Base-by-base conservation (phyloP, 2,113 vertebrate species). In the Atractosteus spatula region DNA sequence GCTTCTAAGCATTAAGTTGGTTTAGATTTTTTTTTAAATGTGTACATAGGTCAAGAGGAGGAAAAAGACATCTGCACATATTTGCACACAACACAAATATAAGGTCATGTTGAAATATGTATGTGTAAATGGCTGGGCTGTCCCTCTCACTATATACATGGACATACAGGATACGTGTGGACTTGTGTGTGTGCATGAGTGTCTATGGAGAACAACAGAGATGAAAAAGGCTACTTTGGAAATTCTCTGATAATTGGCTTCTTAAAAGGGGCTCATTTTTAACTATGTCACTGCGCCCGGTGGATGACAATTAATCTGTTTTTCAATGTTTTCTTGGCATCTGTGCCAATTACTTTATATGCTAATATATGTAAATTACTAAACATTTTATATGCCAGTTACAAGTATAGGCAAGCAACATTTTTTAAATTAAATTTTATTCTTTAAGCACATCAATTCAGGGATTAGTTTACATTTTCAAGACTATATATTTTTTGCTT, bases 341-440 rank as follows among this genome's bases (percentile, higher is more conserved):
- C 91, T 92, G 91, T 89, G 89, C 90, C 89, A 90, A 89, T 91
- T 91, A 92, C 90, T 91, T 92, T 90, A 90, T 92, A 92, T 92
- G 91, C 89, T 89, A 92, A 92, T 92, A 83, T 92, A 91, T 92
- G 90, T 87, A 92, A 91, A 92, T 91, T 83, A 81, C 80, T 74
- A 78, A 85, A 87, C 84, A 84, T 87, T 87, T 90, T 87, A 88
- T 85, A 89, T 80, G 88, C 88, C 85, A 83, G 83, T 88, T 86
- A 87, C 87, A 90, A 90, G 87, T 83, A 84, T 80, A 82, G 80
- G 84, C 74, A 81, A 83, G 81, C 78, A 74, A 76, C 72, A 77
- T 82, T 81, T 85, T 73, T 73, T 70, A 78, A 72, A 82, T 77
- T 74, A 61, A 69, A 70, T 85, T 71, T 77, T 87, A 81, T 79